Conservation (phyloP, 1,140 invertebrate genomes). For the Araneus ventricosus region DNA sequence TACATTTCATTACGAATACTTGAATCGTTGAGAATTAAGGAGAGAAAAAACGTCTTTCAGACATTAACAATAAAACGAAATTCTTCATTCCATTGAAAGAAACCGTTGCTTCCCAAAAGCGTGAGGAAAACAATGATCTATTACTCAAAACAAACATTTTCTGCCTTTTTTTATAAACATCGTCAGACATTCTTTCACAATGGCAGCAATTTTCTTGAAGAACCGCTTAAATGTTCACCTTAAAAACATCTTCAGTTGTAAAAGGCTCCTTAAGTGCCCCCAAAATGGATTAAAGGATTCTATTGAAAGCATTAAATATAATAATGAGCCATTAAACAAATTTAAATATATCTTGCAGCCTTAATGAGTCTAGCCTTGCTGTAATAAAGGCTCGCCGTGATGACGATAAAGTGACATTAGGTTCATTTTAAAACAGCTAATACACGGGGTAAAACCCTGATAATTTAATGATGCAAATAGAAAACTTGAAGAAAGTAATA, state of each 20-base stretch:
- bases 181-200: background rate
- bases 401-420: no score
- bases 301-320: background rate
- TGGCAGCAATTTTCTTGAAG: background rate
- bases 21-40: no score
- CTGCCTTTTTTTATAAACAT: background rate
- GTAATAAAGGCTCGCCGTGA: background rate
- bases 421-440: background rate
- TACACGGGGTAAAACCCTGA: background rate
- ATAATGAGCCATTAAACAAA: conserved; percentile 26
- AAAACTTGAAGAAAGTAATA: no score
- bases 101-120: background rate
- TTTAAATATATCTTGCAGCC: background rate
- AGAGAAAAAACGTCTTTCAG: no score
- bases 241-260: background rate
- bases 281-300: conserved; percentile 31
- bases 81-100: background rate
- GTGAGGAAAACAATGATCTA: background rate
- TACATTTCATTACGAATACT: no score
- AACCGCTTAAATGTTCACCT: background rate
- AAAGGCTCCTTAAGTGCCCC: background rate
- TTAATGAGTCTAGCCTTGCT: background rate
- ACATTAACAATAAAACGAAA: background rate
- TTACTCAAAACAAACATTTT: background rate
- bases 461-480: conserved; percentile 6